phyloP scores from a whole-genome alignment of 2,113 vertebrate species.

The Phoxinus phoxinus region DNA sequence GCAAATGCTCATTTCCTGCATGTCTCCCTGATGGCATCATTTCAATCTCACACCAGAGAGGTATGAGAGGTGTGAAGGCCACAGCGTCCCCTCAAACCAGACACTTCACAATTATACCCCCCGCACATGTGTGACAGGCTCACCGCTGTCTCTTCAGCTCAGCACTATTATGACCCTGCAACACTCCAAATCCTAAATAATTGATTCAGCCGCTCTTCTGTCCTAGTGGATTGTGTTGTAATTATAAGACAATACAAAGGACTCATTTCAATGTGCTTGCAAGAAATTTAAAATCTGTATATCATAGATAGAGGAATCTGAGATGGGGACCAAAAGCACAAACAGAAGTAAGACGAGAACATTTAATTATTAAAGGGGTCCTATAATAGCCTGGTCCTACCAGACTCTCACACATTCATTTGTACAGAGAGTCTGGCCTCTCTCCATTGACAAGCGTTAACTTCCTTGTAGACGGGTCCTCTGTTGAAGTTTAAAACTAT shows the following conservation, averaged over 20 bases:
- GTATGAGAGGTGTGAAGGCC: conserved; percentile 33
- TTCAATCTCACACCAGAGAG: conserved; percentile 9
- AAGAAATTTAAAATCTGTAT: no score
- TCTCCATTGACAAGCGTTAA: no score
- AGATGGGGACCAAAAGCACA: no score
- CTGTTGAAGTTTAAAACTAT: no score
- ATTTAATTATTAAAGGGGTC: no score
- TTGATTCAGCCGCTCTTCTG: not conserved
- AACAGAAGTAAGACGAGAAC: no score
- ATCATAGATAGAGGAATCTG: no score
- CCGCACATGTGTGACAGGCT: not conserved
- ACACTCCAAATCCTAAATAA: not conserved
- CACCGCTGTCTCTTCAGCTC: not conserved
- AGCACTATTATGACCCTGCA: not conserved
- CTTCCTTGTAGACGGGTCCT: no score
- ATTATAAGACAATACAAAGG: not conserved
- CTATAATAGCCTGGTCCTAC: no score
- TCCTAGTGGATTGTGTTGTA: not conserved
- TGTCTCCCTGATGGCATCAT: conserved; percentile 25
- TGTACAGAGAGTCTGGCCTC: no score
- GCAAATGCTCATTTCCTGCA: conserved; percentile 13
- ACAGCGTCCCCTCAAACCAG: conserved; percentile 1
- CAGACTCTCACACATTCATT: no score
- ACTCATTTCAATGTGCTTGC: no score
- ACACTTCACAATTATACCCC: not conserved